These are phyloP conservation scores for Mesocentrotus franciscanus DNA, from an alignment of 53 echinoderm and acorn worm species.

Conservation along the genomic window DNA sequence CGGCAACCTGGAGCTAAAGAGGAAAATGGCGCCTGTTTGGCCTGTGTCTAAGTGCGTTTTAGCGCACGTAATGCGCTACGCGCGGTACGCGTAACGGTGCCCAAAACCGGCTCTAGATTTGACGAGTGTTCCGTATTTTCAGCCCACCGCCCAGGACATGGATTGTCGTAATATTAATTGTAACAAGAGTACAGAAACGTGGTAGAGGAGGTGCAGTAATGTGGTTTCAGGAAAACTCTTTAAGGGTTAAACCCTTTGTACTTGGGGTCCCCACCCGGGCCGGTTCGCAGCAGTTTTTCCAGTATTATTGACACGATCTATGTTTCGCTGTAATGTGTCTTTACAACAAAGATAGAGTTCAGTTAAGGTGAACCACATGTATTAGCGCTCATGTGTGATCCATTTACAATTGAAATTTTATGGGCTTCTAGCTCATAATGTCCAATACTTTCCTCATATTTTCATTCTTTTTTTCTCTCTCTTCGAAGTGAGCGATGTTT, in stretches of 20 bases:
- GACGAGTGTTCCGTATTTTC: background rate
- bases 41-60: constrained; percentile 42
- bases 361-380: constrained; percentile 26
- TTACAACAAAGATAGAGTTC: background rate
- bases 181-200: constrained; percentile 29
- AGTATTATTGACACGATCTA: constrained; percentile 54
- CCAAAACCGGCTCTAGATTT: background rate
- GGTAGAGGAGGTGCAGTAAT: background rate
- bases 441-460: background rate
- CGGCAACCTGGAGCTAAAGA: background rate
- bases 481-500: background rate
- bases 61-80: constrained; percentile 58
- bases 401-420: constrained; percentile 22
- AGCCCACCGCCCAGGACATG: constrained; percentile 4
- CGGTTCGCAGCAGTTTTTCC: constrained; percentile 52
- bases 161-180: constrained; percentile 44
- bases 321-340: constrained; percentile 20
- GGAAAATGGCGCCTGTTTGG: constrained; percentile 35
- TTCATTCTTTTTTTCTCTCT: background rate
- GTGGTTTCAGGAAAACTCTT: background rate
- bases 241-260: constrained; percentile 12
- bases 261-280: constrained; percentile 9
- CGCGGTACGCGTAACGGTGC: constrained; percentile 47
- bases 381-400: constrained; percentile 46
- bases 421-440: background rate